phyloP scores from a whole-genome alignment of 2,113 vertebrate species.

The Ciconia boyciana region DNA sequence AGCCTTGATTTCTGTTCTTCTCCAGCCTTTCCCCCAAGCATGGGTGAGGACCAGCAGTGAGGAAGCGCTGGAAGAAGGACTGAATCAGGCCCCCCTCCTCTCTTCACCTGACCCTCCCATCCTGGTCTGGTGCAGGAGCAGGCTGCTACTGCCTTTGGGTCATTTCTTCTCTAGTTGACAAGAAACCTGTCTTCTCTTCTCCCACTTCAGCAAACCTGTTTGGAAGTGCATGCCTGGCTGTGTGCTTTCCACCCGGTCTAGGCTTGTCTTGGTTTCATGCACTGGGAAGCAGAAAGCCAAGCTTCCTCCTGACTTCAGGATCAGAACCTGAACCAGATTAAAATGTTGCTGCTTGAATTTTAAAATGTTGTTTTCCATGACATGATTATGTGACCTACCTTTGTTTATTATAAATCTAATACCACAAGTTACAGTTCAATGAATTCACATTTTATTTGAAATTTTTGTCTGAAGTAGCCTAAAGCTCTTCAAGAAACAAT shows the following conservation, averaged over 20 bases:
- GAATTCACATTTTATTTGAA: constrained; percentile 79
- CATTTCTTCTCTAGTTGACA: neutral
- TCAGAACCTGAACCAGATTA: neutral
- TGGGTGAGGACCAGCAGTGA: neutral
- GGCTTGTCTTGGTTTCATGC: neutral
- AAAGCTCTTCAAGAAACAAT: constrained; percentile 71
- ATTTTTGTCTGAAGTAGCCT: constrained; percentile 72
- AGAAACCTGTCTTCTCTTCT: neutral
- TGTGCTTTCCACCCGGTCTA: neutral
- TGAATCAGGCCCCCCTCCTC: fast-evolving
- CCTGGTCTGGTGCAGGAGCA: fast-evolving
- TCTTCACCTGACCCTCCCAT: neutral
- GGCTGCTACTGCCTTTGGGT: neutral
- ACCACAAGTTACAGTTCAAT: constrained; percentile 80
- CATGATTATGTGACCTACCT: constrained; percentile 75
- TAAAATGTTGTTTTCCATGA: constrained; percentile 31
- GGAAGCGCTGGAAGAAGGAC: neutral
- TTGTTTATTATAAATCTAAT: constrained; percentile 85
- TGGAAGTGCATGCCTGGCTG: neutral
- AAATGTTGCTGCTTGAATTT: neutral
- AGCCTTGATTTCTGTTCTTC: neutral
- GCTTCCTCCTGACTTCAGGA: neutral
- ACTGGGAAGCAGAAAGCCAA: neutral
- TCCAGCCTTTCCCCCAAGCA: neutral
- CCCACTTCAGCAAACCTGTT: neutral